Conservation (phyloP, 2,888 invertebrate species). For the Tanypteryx hageni region DNA sequence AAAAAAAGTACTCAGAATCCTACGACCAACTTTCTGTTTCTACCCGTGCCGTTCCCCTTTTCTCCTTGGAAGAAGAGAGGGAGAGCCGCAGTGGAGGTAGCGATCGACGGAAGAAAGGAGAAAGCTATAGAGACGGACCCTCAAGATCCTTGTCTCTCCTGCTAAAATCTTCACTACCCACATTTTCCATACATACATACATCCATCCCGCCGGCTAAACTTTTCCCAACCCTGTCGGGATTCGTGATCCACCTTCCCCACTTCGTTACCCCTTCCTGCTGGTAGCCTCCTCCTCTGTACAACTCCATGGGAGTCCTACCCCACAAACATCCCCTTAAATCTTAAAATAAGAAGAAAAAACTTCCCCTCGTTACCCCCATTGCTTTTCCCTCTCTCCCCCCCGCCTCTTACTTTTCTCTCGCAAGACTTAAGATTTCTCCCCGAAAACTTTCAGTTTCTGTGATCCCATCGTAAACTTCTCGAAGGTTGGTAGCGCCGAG, state of each 20-base stretch:
- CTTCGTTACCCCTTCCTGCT: background rate
- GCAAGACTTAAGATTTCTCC: background rate
- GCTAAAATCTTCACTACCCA: background rate
- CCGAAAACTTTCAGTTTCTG: constrained; percentile 5
- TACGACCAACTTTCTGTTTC: background rate
- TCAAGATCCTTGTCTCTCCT: background rate
- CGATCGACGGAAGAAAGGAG: background rate
- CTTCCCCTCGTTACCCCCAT: background rate
- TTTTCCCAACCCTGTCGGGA: background rate
- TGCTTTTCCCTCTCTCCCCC: background rate
- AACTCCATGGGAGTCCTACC: background rate
- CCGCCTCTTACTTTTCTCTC: background rate
- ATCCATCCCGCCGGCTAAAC: background rate
- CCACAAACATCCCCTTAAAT: constrained; percentile 23
- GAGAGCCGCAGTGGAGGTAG: background rate
- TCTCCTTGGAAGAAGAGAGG: background rate
- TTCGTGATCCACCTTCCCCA: background rate
- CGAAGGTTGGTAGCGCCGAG: background rate
- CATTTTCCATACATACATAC: constrained; percentile 25
- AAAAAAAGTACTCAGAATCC: background rate
- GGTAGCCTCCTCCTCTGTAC: background rate
- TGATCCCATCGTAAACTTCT: background rate
- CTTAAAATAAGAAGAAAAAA: background rate
- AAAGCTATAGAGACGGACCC: background rate
- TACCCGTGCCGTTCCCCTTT: background rate